Base-by-base conservation (phyloP, 1,140 invertebrate genomes). In the Cotesia vestalis region DNA sequence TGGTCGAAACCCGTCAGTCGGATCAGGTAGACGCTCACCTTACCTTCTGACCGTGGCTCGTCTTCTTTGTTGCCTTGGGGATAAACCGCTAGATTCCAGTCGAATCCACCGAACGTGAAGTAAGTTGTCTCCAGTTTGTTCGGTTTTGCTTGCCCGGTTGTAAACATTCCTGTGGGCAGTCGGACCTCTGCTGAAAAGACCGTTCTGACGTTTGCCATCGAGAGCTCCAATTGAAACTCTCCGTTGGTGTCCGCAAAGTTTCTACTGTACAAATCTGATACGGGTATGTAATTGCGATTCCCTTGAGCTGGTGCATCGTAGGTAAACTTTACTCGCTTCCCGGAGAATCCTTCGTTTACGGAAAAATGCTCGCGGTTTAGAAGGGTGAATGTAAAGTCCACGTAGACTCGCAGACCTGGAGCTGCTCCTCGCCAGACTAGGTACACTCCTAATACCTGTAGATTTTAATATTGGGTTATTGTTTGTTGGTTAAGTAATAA, bases 301-400 rank as follows among this genome's bases (percentile, higher is more conserved):
- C 94, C 94, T 80, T 94, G 93, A 0, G 92, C 92, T 0, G 91
- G 92, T 71, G 88, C 91, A 52, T 94, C 93, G 72, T 90, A 89
- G 4, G 91, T 94, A 84, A 95, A 96, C 78, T 92, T 92, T 34
- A 91, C 90, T 79, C 92, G 91, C 81, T 94, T 94, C 55, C 94
- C 94, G 14, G 92, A 91, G 86, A 94, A 95, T 2, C 91, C 90
- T 80, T 95, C 94, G 83, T 95, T 96, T 73, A 91, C 91, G 61
- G 93, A 94, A 83, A 95, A 96, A 82, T 95, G 94, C 75, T 95
- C 94, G 9, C 93, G 90, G 80, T 95, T 96, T 27, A 96, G 88
- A 5, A 96, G 88, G 1, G 94, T 95, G 83, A 96, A 94, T 14
- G 92, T 91, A 79, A 94, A 95, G 83, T 96, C 94, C 52, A 95